Conservation (phyloP, 1,140 invertebrate species). For the Schlechtendalia chinensis region DNA sequence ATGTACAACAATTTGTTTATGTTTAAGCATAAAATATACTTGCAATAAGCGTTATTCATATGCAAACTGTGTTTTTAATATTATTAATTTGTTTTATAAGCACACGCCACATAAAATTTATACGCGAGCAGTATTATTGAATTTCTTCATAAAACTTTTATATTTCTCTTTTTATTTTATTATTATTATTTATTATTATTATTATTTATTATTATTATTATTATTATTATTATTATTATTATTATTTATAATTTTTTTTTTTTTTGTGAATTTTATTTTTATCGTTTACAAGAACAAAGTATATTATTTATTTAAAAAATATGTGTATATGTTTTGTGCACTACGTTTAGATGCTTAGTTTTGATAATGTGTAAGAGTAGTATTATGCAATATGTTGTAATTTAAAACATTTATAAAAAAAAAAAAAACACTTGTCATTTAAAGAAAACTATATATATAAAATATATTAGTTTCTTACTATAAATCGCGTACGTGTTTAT, state of each 20-base stretch:
- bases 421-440: constrained; percentile 40
- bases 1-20: constrained; percentile 8
- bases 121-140: constrained; percentile 37
- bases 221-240: too few species aligned
- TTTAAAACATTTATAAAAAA: constrained; percentile 35
- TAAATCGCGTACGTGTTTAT: not conserved
- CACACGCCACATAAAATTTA: constrained; percentile 31
- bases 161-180: constrained; percentile 2
- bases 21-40: constrained; percentile 22
- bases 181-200: too few species aligned
- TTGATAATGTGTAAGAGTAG: constrained; percentile 38
- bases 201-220: not conserved
- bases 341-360: constrained; percentile 47
- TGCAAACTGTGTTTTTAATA: constrained; percentile 24
- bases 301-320: constrained; percentile 43
- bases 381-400: constrained; percentile 44
- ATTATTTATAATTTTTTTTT: too few species aligned
- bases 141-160: constrained; percentile 35
- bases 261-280: constrained; percentile 20
- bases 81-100: constrained; percentile 37
- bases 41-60: constrained; percentile 33
- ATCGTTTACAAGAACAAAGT: constrained; percentile 40
- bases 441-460: constrained; percentile 41
- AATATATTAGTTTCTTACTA: constrained; percentile 46
- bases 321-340: constrained; percentile 49